A percentile compares a stretch with the other conserved stretches of the same genome.
Evolutionary conservation across 2,888 invertebrate genomes (phyloP).

Genomic region (Drosophila monieri): DNA sequence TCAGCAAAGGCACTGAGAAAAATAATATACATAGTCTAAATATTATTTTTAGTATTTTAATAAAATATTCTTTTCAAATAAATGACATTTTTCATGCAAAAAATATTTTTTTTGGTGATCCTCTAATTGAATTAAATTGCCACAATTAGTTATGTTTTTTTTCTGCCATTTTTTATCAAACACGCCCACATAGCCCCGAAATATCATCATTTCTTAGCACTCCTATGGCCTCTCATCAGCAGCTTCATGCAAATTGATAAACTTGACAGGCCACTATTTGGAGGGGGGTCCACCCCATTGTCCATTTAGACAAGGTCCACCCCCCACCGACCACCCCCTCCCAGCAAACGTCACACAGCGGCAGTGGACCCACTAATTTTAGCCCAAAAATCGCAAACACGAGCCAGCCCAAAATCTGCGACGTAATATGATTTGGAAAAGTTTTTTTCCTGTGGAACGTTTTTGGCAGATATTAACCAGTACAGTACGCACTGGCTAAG

Average conservation of each 20-base stretch:
- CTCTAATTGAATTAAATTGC: constrained; percentile 50
- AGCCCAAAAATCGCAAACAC: constrained; percentile 47
- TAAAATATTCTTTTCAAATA: no score
- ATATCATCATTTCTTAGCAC: constrained; percentile 33
- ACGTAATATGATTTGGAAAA: constrained; percentile 51
- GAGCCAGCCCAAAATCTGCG: constrained; percentile 34
- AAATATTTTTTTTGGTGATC: not conserved
- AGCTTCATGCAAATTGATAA: constrained; percentile 26
- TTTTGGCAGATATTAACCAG: constrained; percentile 46
- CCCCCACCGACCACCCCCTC: no score
- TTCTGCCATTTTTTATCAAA: no score
- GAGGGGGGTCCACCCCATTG: no score
- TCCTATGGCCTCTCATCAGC: constrained; percentile 34
- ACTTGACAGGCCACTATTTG: not conserved
- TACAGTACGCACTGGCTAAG: constrained; percentile 19
- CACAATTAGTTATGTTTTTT: no score
- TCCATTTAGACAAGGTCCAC: no score
- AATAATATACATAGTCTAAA: not conserved
- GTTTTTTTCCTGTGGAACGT: constrained; percentile 35
- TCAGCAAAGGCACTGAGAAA: not conserved
- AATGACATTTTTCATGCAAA: not conserved
- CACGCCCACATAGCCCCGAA: constrained; percentile 24
- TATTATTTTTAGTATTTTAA: no score
- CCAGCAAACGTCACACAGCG: constrained; percentile 16
- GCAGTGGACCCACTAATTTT: constrained; percentile 53